A percentile compares a stretch with the other conserved stretches of the same genome.
phyloP scores from a whole-genome alignment of 1,140 invertebrate species.

The Apis florea region DNA sequence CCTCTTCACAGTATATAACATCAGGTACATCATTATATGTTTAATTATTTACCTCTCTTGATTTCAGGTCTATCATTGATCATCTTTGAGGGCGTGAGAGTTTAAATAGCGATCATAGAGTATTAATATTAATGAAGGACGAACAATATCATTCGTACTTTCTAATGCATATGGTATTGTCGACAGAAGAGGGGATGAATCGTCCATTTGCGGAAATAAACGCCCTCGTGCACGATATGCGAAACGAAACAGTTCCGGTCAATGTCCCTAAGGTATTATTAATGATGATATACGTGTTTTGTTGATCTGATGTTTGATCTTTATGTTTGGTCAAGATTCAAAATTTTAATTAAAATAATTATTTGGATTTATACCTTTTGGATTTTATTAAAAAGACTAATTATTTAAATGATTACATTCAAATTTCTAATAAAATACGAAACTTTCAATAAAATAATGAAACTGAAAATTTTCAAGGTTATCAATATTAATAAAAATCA shows the following conservation, averaged over 20 bases:
- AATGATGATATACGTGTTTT: no score
- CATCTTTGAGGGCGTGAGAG: neutral
- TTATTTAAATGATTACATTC: no score
- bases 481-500: neutral
- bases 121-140: constrained; percentile 20
- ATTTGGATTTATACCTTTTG: no score
- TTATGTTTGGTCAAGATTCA: no score
- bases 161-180: constrained; percentile 13
- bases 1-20: neutral
- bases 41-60: constrained; percentile 3
- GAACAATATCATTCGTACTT: constrained; percentile 3
- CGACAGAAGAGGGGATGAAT: neutral
- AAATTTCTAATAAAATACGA: no score
- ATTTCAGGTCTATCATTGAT: neutral
- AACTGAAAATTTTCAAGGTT: neutral
- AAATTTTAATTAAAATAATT: no score
- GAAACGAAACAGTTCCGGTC: neutral
- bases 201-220: constrained; percentile 37
- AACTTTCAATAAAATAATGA: neutral
- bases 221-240: neutral
- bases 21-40: neutral
- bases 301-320: no score
- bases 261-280: no score
- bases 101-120: neutral
- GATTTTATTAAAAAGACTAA: no score